phyloP scores from a whole-genome alignment of 1,140 invertebrate species.

The Ceratitis capitata region DNA sequence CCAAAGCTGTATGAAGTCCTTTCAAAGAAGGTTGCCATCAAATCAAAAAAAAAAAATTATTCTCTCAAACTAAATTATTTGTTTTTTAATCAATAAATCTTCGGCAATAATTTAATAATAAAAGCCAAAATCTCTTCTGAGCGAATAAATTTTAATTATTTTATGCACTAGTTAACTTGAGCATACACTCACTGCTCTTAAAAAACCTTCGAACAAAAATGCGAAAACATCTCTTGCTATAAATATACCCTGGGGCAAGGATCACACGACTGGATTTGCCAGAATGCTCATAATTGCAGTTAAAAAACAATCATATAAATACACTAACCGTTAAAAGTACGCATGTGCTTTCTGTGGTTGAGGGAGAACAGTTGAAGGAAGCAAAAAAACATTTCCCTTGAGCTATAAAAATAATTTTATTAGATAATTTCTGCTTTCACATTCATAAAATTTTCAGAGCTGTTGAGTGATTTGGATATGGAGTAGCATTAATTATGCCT shows the following conservation, averaged over 20 bases:
- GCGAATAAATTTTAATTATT: background rate
- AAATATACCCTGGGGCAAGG: background rate
- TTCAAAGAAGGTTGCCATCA: too few relatives aligned
- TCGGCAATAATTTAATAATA: too few relatives aligned
- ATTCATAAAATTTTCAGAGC: constrained; percentile 17
- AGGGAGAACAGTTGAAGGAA: too few relatives aligned
- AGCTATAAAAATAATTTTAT: background rate
- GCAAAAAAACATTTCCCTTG: background rate
- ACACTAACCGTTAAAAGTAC: background rate
- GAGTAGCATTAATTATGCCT: background rate
- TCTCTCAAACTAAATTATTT: too few relatives aligned
- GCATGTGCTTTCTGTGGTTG: too few relatives aligned
- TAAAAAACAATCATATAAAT: background rate
- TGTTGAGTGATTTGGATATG: constrained; percentile 13
- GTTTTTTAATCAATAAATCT: too few relatives aligned
- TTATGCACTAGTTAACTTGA: background rate
- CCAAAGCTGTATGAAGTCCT: too few relatives aligned
- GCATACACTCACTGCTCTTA: background rate
- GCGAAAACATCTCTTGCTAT: too few relatives aligned
- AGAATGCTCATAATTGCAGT: background rate
- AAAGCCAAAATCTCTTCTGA: too few relatives aligned
- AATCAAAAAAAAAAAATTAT: too few relatives aligned
- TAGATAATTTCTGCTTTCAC: constrained; percentile 4
- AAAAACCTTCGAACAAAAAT: too few relatives aligned
- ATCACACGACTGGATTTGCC: background rate